Evolutionary conservation across 2,797 vertebrate species (phyloP).

Genomic region (Peromyscus melanophrys): DNA sequence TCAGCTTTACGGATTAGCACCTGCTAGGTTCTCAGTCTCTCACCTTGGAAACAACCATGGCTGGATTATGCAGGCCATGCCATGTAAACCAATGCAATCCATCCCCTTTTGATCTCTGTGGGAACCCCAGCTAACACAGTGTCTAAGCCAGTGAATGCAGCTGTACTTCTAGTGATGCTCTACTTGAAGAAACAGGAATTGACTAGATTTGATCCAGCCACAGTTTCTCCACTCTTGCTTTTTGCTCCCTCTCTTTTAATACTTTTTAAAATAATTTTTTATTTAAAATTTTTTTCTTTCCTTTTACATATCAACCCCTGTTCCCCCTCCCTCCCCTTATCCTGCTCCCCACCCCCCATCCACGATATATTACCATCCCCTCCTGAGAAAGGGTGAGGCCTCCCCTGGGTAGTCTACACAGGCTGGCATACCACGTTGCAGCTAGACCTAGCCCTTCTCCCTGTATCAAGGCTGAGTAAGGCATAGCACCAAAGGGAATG

Average conservation of each 20-base stretch:
- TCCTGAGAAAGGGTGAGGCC: no score
- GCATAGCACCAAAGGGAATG: no score
- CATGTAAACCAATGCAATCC: not conserved
- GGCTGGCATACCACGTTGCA: no score
- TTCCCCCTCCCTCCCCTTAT: no score
- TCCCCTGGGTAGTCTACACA: no score
- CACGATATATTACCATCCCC: no score
- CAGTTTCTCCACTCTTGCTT: not conserved
- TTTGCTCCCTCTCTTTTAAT: not conserved
- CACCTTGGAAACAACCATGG: not conserved
- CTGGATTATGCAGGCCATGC: not conserved
- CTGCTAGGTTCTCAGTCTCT: not conserved
- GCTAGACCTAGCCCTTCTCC: no score
- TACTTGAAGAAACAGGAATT: not conserved
- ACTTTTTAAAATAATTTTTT: not conserved
- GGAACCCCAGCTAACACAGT: not conserved
- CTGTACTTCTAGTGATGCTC: not conserved
- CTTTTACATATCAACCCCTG: no score
- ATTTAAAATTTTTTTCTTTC: no score
- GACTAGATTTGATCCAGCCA: not conserved
- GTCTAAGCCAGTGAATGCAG: not conserved
- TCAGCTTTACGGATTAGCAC: not conserved
- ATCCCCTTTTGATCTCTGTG: not conserved
- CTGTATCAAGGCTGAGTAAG: no score
- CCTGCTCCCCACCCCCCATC: no score